These are phyloP conservation scores for Sympetrum striolatum DNA, from an alignment of 2,888 invertebrate genomes.

Conservation along the genomic window DNA sequence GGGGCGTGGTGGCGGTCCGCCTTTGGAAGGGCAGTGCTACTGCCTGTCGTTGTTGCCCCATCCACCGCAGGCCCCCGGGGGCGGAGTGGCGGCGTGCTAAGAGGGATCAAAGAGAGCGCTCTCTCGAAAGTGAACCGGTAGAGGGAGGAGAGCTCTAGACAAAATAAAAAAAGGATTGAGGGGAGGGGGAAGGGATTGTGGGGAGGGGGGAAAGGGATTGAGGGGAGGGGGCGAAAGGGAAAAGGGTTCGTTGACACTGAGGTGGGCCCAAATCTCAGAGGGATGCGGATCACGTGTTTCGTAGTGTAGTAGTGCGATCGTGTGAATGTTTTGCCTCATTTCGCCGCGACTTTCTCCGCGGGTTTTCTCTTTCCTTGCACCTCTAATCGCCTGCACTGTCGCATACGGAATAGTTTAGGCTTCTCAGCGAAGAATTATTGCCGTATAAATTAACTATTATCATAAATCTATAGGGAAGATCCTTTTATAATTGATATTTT, in stretches of 20 bases:
- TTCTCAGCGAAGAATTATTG: no score
- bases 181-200: neutral
- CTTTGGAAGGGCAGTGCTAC: neutral
- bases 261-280: constrained; percentile 10
- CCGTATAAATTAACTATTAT: no score
- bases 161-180: neutral
- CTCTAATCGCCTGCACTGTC: no score
- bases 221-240: neutral
- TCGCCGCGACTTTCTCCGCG: neutral
- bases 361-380: no score
- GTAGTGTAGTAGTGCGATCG: neutral
- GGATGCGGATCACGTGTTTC: neutral
- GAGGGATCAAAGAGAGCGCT: constrained; percentile 18
- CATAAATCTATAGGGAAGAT: no score
- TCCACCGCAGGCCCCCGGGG: neutral
- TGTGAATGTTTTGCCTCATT: neutral
- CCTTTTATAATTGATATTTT: no score
- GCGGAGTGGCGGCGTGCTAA: constrained; percentile 28
- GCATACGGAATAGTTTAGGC: no score
- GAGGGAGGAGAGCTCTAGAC: neutral
- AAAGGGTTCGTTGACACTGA: constrained; percentile 25
- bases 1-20: constrained; percentile 17
- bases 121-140: neutral
- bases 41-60: neutral
- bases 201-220: neutral